phyloP scores from a whole-genome alignment of 2,797 vertebrate genomes.

The Micromesistius poutassou region DNA sequence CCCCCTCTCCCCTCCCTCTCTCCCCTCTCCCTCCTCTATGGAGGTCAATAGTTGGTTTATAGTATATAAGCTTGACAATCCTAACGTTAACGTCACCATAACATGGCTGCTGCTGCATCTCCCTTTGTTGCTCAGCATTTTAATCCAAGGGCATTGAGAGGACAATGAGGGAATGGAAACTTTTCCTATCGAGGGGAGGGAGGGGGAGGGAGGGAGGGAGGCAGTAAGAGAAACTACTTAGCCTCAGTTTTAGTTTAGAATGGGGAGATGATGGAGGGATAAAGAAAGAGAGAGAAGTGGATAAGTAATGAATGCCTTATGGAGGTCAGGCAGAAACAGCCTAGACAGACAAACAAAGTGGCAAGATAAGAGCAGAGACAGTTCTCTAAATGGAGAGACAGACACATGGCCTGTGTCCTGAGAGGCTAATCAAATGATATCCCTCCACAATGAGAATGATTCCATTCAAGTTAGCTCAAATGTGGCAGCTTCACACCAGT shows the following conservation, averaged over 20 bases:
- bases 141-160: conserved; percentile 43
- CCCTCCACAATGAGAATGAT: conserved; percentile 42
- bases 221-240: conserved; percentile 20
- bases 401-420: not conserved
- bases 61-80: conserved; percentile 41
- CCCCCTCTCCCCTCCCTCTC: conserved; percentile 9
- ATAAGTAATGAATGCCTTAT: conserved; percentile 3
- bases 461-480: conserved; percentile 55
- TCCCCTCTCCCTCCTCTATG: conserved; percentile 14
- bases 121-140: conserved; percentile 38
- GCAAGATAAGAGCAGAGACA: conserved; percentile 16
- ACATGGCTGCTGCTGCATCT: conserved; percentile 23
- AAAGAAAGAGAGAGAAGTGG: conserved; percentile 20
- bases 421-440: conserved; percentile 32
- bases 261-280: conserved; percentile 41
- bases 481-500: conserved; percentile 36
- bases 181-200: conserved; percentile 29
- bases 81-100: conserved; percentile 62
- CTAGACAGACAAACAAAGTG: not conserved
- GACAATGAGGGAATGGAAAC: conserved; percentile 66
- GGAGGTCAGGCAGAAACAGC: not conserved
- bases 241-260: conserved; percentile 43
- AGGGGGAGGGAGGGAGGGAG: conserved; percentile 42
- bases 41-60: conserved; percentile 48
- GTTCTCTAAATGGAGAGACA: conserved; percentile 13